phyloP scores from a whole-genome alignment of 2,888 invertebrate genomes.

The Tigriopus californicus region DNA sequence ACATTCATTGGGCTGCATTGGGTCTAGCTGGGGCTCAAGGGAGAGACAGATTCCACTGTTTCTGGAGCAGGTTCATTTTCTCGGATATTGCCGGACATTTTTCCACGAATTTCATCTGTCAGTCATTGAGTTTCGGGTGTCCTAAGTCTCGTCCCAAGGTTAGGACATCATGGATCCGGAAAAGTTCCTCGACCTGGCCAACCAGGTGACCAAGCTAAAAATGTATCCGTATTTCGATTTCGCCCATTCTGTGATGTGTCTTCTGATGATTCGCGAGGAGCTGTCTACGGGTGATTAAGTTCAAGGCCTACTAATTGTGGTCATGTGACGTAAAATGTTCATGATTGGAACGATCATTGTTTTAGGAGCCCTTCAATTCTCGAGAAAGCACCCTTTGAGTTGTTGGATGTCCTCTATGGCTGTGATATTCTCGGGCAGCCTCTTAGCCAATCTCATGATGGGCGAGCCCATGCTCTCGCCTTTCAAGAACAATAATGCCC shows the following conservation, averaged over 20 bases:
- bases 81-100: no score
- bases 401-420: conserved; percentile 97
- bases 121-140: background rate
- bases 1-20: no score
- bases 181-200: conserved; percentile 91
- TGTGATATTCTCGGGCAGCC: conserved; percentile 89
- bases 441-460: conserved; percentile 81
- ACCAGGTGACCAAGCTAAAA: conserved; percentile 93
- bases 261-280: conserved; percentile 85
- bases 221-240: conserved; percentile 99
- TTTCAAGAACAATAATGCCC: conserved; percentile 81
- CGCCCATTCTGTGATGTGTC: conserved; percentile 85
- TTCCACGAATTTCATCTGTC: background rate
- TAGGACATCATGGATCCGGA: conserved; percentile 67
- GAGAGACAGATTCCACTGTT: no score
- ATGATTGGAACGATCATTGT: conserved; percentile 25
- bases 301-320: background rate
- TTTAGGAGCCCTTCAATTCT: conserved; percentile 67
- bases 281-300: conserved; percentile 28
- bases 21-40: no score
- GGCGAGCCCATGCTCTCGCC: conserved; percentile 91
- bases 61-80: no score
- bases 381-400: conserved; percentile 86
- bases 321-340: conserved; percentile 45
- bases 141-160: background rate